Evolutionary conservation across 2,797 vertebrate species (phyloP), one percentile per base, ranked within the genome.

Genomic region (Hipposideros larvatus): DNA sequence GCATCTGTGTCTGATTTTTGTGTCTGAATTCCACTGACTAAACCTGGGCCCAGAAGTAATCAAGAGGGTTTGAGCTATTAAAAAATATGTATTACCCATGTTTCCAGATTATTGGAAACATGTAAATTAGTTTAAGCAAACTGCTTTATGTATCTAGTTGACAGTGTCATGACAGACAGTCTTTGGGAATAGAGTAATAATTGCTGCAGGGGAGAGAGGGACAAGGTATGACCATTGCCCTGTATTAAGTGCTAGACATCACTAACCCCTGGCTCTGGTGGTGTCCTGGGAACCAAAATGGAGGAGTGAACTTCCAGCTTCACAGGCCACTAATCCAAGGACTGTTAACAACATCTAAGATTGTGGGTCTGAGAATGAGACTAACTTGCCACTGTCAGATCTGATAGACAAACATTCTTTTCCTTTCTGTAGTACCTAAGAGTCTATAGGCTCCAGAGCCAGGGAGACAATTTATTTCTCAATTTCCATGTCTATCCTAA

Each of bases 71-170:
- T 73, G 26, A 3, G 46, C 55, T 87, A 51, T 95, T 93, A 84
- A 82, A 37, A 61, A 88, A 85, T 31, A 55, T 48, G 21, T 41
- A 61, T 70, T 46, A 68, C 24, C 51, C 28, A 28, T 88, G 34
- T 55, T 75, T 91, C 63, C 15, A 75, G 46, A 79, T 46, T 82
- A 7, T 16, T 83, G 79, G 31, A 18, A 24, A n/a, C 68, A 22
- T 96, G 0, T 63, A 46, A 55, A n/a, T 74, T 75, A 74, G 22
- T 89, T 92, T 74, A 94, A 91, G 87, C 57, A 91, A 57, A 96
- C n/a, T 87, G 11, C 34, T 89, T 37, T 91, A 79, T 88, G 28
- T 89, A 37, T 82, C 34, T 63, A 57, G n/a, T 73, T 87, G 68
- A 79, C 26, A 57, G 19, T 53, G 8, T 89, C 18, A 68, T n/a